A percentile compares a stretch with the other conserved stretches of the same genome.
Evolutionary conservation across 1,140 invertebrate genomes (phyloP).

Genomic region (Manduca sexta): DNA sequence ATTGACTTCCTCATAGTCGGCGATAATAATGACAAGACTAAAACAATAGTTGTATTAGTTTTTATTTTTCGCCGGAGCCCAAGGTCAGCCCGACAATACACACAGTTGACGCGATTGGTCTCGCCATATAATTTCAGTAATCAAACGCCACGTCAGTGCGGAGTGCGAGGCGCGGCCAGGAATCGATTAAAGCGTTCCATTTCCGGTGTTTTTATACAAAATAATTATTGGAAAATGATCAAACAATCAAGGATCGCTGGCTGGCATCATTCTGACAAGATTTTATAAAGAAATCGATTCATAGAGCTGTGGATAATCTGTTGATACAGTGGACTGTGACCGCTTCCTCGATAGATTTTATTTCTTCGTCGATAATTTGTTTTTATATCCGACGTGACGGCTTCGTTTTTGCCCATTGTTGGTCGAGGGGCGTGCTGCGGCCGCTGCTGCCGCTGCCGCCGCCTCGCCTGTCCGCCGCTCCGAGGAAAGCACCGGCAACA

Average conservation of each 20-base stretch:
- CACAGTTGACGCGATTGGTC: slow-evolving; percentile 55
- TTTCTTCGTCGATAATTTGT: slow-evolving; percentile 67
- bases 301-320: slow-evolving; percentile 61
- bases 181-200: slow-evolving; percentile 64
- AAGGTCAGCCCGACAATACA: slow-evolving; percentile 64
- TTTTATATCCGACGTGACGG: slow-evolving; percentile 60
- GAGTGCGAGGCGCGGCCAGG: slow-evolving; percentile 35
- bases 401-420: slow-evolving; percentile 46
- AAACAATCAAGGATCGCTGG: slow-evolving; percentile 55
- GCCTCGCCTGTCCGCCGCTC: slow-evolving; percentile 46
- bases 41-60: slow-evolving; percentile 69
- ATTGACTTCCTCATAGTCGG: slow-evolving; percentile 57
- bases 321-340: slow-evolving; percentile 65
- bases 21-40: slow-evolving; percentile 67
- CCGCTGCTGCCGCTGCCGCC: slow-evolving; percentile 10
- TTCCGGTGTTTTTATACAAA: slow-evolving; percentile 62
- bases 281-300: slow-evolving; percentile 44
- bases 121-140: slow-evolving; percentile 66
- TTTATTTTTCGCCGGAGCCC: slow-evolving; percentile 58
- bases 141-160: slow-evolving; percentile 51
- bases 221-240: slow-evolving; percentile 61
- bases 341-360: slow-evolving; percentile 65
- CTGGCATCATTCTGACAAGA: slow-evolving; percentile 51
- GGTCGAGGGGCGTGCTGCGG: slow-evolving; percentile 16
- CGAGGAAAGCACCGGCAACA: slow-evolving; percentile 46